Evolutionary conservation across 2,888 invertebrate species (phyloP), one percentile per base, ranked within the genome.

Genomic region (Synanthedon tipuliformis): DNA sequence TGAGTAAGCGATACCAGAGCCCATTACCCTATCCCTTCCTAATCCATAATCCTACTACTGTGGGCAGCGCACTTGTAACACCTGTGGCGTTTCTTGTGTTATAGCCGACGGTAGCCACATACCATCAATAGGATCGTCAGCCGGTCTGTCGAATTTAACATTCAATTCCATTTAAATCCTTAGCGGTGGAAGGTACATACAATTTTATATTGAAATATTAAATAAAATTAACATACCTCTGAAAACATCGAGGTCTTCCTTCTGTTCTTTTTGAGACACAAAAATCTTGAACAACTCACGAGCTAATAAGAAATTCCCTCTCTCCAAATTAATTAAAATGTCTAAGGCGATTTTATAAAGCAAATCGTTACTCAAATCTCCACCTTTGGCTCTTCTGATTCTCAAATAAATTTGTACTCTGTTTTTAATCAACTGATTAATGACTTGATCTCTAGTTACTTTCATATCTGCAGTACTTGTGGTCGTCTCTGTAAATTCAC

Each of bases 401-500:
- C 65, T 70, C 15, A 83, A 57, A 54, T 75, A 84, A 3, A 66
- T 53, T 45, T 64, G 56, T 49, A 83, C 63, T 23, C 81, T 74
- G 57, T 82, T 84, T 56, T 63, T 76, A 7, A 86, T 83, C 2
- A 86, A 56, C 53, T 81, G 81, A 55, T 70, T 75, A 8, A 83
- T 57, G n/a, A 84, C 68, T 63, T 78, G 71, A 52, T 77, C 70
- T 63, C 75, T 75, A 1, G 71, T 68, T 27, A 82, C 41, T 58
- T 68, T 76, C n/a, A 69, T 1, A 13, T 5, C 45, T 13, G 5
- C 45, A 45, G 5, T 7, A 13, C 15, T 12, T 13, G 12, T 13
- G 15, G 45, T n/a, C 4, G 8, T 45, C 45, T n/a, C n/a, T n/a
- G 15, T 3, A 45, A 15, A 13, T 12, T 45, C 15, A 13, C n/a